Evolutionary conservation across 2,797 vertebrate genomes (phyloP), one percentile per base, ranked within the genome.

Genomic region (Acipenser oxyrinchus): DNA sequence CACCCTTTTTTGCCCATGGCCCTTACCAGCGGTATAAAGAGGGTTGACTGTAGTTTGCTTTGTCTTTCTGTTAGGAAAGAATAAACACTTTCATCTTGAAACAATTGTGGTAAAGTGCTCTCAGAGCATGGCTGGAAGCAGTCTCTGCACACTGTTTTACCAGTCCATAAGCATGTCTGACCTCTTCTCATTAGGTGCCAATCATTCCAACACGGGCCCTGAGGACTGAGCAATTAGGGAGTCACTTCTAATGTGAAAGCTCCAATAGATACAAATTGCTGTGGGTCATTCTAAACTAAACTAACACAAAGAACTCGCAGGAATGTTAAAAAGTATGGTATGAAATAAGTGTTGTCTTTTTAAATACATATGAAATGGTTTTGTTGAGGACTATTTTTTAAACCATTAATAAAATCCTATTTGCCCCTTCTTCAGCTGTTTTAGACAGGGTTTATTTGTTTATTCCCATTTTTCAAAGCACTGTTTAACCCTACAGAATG

Each of bases 61-160:
- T 83, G 77, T 82, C 82, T 88, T 82, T 75, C 79, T 82, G 76
- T 78, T 75, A 72, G 74, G 77, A 73, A 81, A 63, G 76, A 81
- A 81, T 78, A 77, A 82, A 81, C 75, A 81, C 80, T 82, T 78
- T 87, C 85, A 87, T 86, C 82, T 86, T 87, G 86, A 87, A 88
- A 84, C 86, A 83, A 89, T 86, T 62, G 73, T 69, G 64, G 74
- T 79, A 77, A 75, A 73, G 77, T 59, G 60, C 63, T 57, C 63
- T 57, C 13, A 48, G 72, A 66, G 55, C 64, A 71, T 66, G 23
- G 65, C 52, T 69, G 72, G 78, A 74, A 79, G 78, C 74, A 80
- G 74, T 71, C 71, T 76, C 75, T 57, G 70, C 77, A 37, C 65
- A 63, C 68, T 72, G 74, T 63, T 66, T 68, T 65, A 49, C 63